phyloP scores from a whole-genome alignment of 2,888 invertebrate species.

The Allophyes oxyacanthae region DNA sequence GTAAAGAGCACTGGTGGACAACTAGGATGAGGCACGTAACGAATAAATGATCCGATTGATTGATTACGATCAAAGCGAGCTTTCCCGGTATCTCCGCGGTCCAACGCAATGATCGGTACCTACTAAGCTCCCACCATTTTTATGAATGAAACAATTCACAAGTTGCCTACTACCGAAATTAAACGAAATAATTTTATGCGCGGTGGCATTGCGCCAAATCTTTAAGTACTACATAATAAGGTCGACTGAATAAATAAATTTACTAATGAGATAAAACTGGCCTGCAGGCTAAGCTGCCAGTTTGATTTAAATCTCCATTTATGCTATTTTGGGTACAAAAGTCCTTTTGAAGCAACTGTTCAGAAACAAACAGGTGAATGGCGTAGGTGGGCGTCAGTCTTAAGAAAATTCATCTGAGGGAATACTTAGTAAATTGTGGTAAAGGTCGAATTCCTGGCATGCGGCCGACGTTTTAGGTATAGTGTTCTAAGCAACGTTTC shows the following conservation, averaged over 20 bases:
- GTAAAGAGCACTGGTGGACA: conserved; percentile 4
- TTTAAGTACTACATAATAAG: conserved; percentile 49
- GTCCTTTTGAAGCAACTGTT: conserved; percentile 20
- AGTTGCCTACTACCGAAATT: conserved; percentile 40
- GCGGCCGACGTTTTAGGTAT: conserved; percentile 8
- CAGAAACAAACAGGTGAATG: conserved; percentile 1
- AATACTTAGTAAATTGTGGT: conserved; percentile 12
- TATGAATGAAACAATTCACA: conserved; percentile 48
- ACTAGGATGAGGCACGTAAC: conserved; percentile 19
- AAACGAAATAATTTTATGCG: conserved; percentile 47
- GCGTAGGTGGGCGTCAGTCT: conserved; percentile 33
- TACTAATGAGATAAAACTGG: conserved; percentile 43
- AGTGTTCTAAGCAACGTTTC: conserved; percentile 10
- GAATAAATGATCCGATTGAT: conserved; percentile 52
- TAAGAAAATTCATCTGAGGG: neutral
- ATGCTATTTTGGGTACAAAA: conserved; percentile 20
- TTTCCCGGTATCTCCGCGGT: conserved; percentile 11
- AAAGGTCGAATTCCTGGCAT: conserved; percentile 29
- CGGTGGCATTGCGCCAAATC: conserved; percentile 54
- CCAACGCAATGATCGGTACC: conserved; percentile 8
- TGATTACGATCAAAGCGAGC: conserved; percentile 65
- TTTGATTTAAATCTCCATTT: conserved; percentile 28
- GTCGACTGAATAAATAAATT: conserved; percentile 41
- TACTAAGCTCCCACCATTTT: conserved; percentile 13
- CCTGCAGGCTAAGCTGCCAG: conserved; percentile 12